phyloP scores from a whole-genome alignment of 2,113 vertebrate species.

The Anas platyrhynchos region DNA sequence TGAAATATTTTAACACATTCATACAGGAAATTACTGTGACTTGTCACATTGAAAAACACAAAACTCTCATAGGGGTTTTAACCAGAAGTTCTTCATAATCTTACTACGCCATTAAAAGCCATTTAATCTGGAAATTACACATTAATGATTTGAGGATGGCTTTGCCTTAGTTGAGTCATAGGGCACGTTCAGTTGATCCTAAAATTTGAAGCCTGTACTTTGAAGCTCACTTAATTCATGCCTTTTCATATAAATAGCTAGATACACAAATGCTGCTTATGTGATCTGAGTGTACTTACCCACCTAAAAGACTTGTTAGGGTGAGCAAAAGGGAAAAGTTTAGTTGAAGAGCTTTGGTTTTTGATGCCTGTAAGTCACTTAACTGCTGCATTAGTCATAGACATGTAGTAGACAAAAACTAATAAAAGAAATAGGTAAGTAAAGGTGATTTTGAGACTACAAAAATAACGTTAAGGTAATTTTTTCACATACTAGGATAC shows the following conservation, averaged over 20 bases:
- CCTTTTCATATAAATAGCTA: neutral
- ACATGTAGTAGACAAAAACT: neutral
- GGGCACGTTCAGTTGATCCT: neutral
- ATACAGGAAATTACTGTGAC: neutral
- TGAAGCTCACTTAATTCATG: neutral
- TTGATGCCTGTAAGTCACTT: neutral
- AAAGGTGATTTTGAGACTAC: neutral
- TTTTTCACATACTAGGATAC: neutral
- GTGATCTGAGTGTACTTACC: neutral
- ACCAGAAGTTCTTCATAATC: neutral
- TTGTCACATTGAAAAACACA: neutral
- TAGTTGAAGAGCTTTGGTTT: constrained; percentile 2
- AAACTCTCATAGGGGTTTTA: neutral
- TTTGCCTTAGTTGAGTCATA: neutral
- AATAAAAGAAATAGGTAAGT: neutral
- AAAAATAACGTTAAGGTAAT: neutral
- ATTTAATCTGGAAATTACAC: neutral
- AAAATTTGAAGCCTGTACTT: neutral
- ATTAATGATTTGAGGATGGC: neutral
- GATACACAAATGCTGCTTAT: neutral
- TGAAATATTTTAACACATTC: neutral
- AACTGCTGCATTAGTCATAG: neutral
- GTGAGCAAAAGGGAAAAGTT: neutral
- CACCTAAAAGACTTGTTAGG: neutral
- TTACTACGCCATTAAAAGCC: neutral